Percentiles rank a stretch among this genome's conserved stretches.
Conservation (phyloP, 35 echinoderm and acorn worm species). For the Hemicentrotus pulcherrimus region DNA sequence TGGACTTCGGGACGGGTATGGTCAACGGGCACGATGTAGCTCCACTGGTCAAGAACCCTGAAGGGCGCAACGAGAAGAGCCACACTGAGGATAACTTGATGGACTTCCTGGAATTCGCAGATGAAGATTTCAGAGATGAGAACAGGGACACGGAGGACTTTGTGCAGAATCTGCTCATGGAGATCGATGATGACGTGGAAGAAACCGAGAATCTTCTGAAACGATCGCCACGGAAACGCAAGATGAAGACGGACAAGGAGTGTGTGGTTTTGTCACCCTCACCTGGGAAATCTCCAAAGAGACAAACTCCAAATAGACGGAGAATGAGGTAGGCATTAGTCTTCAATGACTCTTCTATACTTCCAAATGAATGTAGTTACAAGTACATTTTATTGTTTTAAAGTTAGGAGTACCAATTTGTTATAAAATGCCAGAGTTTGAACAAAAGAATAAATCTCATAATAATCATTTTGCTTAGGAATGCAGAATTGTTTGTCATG, state of each 20-base stretch:
- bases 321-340: neutral
- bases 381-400: neutral
- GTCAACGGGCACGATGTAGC: constrained; percentile 20
- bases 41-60: neutral
- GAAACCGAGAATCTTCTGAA: neutral
- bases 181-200: constrained; percentile 11
- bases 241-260: constrained; percentile 50
- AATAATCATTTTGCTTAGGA: too few relatives aligned
- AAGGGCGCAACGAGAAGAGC: neutral
- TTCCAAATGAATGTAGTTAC: neutral
- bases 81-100: constrained; percentile 1
- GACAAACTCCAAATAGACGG: constrained; percentile 2
- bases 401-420: neutral
- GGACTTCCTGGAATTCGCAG: neutral
- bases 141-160: neutral
- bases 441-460: too few relatives aligned
- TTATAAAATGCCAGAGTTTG: too few relatives aligned
- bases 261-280: neutral
- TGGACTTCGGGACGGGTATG: constrained; percentile 16
- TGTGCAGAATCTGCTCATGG: constrained; percentile 24
- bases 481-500: too few relatives aligned
- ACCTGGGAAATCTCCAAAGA: constrained; percentile 9
- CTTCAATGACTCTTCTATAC: neutral
- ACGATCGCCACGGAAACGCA: constrained; percentile 44
- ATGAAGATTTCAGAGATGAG: neutral